Evolutionary conservation across 2,113 vertebrate species (phyloP).

Genomic region (Gallinago jamesoni): DNA sequence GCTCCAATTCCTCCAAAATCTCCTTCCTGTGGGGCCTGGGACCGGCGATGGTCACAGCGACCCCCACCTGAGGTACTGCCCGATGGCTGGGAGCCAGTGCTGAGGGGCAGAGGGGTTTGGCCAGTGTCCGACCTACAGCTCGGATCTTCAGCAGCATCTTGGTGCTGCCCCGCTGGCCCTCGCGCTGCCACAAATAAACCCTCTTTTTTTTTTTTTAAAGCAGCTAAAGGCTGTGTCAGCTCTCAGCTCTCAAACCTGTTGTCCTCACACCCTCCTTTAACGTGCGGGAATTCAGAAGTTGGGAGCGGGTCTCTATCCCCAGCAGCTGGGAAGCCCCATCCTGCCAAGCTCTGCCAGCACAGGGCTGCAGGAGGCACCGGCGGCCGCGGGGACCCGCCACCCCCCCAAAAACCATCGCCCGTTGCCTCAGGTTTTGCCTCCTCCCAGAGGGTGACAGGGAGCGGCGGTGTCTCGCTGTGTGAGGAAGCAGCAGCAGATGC

Average conservation of each 20-base stretch:
- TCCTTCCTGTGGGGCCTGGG: neutral
- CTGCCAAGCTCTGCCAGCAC: neutral
- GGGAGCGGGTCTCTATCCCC: neutral
- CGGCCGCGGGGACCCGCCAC: accelerated
- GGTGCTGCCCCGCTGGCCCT: too few relatives aligned
- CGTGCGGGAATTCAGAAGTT: accelerated
- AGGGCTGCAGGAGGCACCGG: neutral
- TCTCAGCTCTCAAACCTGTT: accelerated
- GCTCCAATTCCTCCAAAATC: neutral
- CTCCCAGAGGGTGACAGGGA: neutral
- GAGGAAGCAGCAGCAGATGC: neutral
- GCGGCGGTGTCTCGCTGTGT: accelerated
- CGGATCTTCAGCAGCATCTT: neutral
- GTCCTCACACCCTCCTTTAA: neutral
- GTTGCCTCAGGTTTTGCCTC: neutral
- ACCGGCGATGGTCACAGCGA: accelerated
- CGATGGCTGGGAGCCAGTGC: neutral
- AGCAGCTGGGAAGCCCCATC: neutral
- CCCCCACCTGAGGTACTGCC: neutral
- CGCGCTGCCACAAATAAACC: too few relatives aligned
- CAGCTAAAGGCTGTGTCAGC: accelerated
- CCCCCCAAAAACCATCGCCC: neutral
- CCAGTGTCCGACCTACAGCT: neutral
- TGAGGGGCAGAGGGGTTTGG: neutral
- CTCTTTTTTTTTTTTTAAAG: neutral